A percentile compares a stretch with the other conserved stretches of the same genome.
These are phyloP conservation scores for Platanista minor DNA, from an alignment of 2,113 vertebrate genomes.

Conservation along the genomic window DNA sequence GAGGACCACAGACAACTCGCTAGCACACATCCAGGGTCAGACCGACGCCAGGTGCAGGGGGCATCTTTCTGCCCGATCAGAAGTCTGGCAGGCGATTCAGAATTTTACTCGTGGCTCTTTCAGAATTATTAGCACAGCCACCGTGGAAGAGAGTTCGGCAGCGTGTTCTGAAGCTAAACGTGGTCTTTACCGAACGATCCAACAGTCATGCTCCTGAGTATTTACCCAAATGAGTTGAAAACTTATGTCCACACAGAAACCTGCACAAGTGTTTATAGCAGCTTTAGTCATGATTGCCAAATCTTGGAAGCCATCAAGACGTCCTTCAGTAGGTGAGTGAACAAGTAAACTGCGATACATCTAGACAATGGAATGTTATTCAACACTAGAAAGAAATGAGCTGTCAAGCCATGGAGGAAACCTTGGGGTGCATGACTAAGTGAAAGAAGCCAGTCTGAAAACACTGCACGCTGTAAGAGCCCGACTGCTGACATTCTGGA, in stretches of 20 bases:
- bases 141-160: background rate
- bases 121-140: background rate
- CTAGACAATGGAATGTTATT: background rate
- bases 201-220: background rate
- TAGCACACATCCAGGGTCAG: background rate
- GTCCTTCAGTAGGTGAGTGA: background rate
- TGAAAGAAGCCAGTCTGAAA: background rate
- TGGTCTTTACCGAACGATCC: background rate
- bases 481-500: fast-evolving
- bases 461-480: fast-evolving
- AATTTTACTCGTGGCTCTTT: background rate
- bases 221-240: background rate
- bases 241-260: background rate
- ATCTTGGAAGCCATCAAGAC: background rate
- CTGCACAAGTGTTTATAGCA: background rate
- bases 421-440: fast-evolving
- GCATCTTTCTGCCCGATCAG: background rate
- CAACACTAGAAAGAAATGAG: background rate
- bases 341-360: fast-evolving
- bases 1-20: fast-evolving
- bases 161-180: background rate
- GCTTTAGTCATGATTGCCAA: too few species aligned
- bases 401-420: background rate
- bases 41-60: too few species aligned
- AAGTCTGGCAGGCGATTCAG: background rate